Base-by-base conservation (phyloP, 2,113 vertebrate genomes). In the Lutjanus erythropterus region DNA sequence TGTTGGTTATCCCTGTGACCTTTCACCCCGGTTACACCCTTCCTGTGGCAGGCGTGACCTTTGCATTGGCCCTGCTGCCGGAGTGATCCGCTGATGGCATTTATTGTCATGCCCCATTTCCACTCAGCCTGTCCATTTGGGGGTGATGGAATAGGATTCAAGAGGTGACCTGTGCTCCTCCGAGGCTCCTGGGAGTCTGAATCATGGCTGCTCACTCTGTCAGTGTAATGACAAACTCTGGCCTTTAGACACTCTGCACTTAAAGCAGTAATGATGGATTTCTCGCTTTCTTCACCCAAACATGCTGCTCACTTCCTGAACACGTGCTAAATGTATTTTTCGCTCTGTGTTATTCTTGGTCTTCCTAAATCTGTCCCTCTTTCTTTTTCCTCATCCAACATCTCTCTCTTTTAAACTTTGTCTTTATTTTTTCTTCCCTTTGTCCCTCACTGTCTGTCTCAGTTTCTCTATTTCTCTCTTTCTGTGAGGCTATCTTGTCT, bases 101-200 rank as follows among this genome's bases (percentile, higher is more conserved):
- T 89, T 88, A 77, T 87, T 88, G 89, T 89, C 90, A 88, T 76
- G 90, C 89, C 84, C 58, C 84, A 89, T 91, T 86, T 89, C 89
- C 88, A 82, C 85, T 75, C 75, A 29, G 83, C 69, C 62, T 86
- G 86, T 90, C 90, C 84, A 87, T 85, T 91, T 86, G 62, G 71
- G 69, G 74, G 81, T 82, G 85, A 91, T 89, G 86, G 90, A 92
- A 75, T 68, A 87, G 82, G 75, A 92, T 82, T 78, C 31, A 42
- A 89, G 86, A 65, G 69, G 69, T 83, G 89, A 85, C 86, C 84
- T 10, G 6, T 73, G 83, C 81, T 84, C 86, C 78, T 77, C 18
- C 0, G 64, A 39, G 86, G 80, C 88, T 87, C 91, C 80, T 79
- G 81, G 83, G 87, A 88, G 86, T 90, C 81, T 90, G 76, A 84